Conservation (phyloP, 2,797 vertebrate species). For the Arrhamphus sclerolepis region DNA sequence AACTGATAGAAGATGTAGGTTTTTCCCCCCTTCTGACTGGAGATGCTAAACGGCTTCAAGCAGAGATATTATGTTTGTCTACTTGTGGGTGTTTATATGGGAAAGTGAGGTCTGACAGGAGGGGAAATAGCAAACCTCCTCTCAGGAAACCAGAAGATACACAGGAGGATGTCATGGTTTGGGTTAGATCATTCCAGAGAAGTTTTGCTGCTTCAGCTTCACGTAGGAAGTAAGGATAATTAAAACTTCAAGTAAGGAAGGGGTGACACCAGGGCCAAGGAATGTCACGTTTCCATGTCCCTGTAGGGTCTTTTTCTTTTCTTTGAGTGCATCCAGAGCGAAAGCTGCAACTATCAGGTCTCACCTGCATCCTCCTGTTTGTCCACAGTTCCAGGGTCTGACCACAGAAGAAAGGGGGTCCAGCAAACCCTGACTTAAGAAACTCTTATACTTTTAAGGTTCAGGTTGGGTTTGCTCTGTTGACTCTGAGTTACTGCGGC, state of each 20-base stretch:
- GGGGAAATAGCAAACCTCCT: constrained; percentile 38
- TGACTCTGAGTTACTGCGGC: too few species aligned
- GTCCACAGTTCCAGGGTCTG: constrained; percentile 70
- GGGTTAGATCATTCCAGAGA: constrained; percentile 43
- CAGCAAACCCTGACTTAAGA: too few species aligned
- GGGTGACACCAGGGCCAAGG: constrained; percentile 52
- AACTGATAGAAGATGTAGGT: constrained; percentile 58
- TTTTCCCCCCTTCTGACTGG: constrained; percentile 46
- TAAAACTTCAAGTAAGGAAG: constrained; percentile 54
- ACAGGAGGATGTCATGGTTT: constrained; percentile 55
- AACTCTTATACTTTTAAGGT: too few species aligned
- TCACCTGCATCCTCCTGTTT: constrained; percentile 66
- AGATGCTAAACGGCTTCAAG: constrained; percentile 47
- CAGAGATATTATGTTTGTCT: constrained; percentile 41
- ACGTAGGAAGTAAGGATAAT: constrained; percentile 48
- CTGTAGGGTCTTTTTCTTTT: constrained; percentile 21
- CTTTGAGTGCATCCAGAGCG: constrained; percentile 29
- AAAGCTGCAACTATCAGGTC: constrained; percentile 68
- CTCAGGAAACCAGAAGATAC: constrained; percentile 57
- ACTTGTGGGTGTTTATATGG: constrained; percentile 52
- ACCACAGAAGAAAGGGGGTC: too few species aligned
- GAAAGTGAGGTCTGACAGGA: constrained; percentile 47
- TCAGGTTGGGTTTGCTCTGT: too few species aligned
- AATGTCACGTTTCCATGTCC: constrained; percentile 54
- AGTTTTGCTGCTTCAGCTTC: constrained; percentile 31